Percentiles rank a stretch among this genome's conserved stretches.
Evolutionary conservation across 1,140 invertebrate genomes (phyloP).

Genomic region (Carposina sasakii): DNA sequence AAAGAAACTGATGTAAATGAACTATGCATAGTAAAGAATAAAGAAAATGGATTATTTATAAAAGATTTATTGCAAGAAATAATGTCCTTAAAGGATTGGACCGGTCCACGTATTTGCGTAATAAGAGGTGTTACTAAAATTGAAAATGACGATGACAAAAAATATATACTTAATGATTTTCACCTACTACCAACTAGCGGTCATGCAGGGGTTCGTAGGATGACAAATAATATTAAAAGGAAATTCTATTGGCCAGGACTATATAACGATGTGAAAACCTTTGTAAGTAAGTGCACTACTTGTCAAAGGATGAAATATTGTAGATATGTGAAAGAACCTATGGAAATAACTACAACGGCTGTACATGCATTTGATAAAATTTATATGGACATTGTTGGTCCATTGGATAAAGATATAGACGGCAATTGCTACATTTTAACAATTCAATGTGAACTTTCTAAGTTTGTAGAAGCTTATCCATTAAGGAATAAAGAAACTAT

Average conservation of each 20-base stretch:
- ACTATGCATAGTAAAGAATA: slow-evolving; percentile 15
- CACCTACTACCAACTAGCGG: slow-evolving; percentile 7
- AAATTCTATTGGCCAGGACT: slow-evolving; percentile 1
- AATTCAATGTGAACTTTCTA: slow-evolving; percentile 17
- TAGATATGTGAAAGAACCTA: neutral
- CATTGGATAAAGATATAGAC: neutral
- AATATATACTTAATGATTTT: slow-evolving; percentile 1
- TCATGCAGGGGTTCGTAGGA: neutral
- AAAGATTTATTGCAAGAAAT: slow-evolving; percentile 14
- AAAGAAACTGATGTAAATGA: slow-evolving; percentile 8
- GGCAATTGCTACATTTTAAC: neutral
- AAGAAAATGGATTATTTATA: slow-evolving; percentile 11
- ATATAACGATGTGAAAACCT: neutral
- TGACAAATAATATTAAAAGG: slow-evolving; percentile 4
- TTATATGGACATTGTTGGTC: slow-evolving; percentile 2
- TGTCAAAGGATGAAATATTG: slow-evolving; percentile 2
- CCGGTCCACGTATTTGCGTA: slow-evolving; percentile 8
- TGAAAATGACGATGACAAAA: neutral
- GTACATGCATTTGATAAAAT: neutral
- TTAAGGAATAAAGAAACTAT: slow-evolving; percentile 17
- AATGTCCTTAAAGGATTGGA: slow-evolving; percentile 14
- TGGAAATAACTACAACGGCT: slow-evolving; percentile 1
- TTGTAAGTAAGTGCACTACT: neutral
- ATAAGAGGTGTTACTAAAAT: neutral
- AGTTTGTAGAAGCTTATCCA: slow-evolving; percentile 23